Base-by-base conservation (phyloP, 2,797 vertebrate species). In the Sebastes paucispinis region DNA sequence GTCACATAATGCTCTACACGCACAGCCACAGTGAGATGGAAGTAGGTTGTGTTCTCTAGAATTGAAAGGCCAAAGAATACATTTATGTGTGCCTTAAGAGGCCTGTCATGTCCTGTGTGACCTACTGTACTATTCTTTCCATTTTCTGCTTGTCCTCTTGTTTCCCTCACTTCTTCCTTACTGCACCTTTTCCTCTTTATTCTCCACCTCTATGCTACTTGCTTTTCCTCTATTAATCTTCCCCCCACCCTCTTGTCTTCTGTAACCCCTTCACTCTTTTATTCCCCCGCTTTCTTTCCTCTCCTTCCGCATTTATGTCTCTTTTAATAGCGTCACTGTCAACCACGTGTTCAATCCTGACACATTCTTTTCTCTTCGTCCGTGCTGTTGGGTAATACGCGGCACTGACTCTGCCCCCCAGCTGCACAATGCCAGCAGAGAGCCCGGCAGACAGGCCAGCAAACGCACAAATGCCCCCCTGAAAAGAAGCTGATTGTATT, bases 401-500 rank as follows among this genome's bases (percentile, higher is more conserved):
- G 83, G 65, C 59, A 83, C 87, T 88, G 88, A 91, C 90, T 92
- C 84, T 81, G 77, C 79, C 86, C 65, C 76, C 43, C 14, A 67
- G 75, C 52, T 50, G 58, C 89, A 94, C 91, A 95, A 93, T 87
- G 82, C 66, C 73, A 72, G 74, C 34, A 86, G 70, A 50, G 68
- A 86, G 71, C 55, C 77, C 34, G 25, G 24, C 77, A 79, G 74
- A 84, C 66, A 69, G 71, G 62, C 75, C 68, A 63, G 82, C 81
- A 78, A 89, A 83, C 27, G 80, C 88, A 85, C 81, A 80, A 89
- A 84, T 86, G 68, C 78, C 71, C 70, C 77, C 64, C 72, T 82
- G 82, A 91, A 93, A 93, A 87, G 87, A 90, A 88, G 86, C 92
- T 94, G 89, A 97, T 97, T 94, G 93, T 95, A 94, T 96, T 97